Base-by-base conservation (phyloP, 2,888 invertebrate genomes). In the Synergus japonicus region DNA sequence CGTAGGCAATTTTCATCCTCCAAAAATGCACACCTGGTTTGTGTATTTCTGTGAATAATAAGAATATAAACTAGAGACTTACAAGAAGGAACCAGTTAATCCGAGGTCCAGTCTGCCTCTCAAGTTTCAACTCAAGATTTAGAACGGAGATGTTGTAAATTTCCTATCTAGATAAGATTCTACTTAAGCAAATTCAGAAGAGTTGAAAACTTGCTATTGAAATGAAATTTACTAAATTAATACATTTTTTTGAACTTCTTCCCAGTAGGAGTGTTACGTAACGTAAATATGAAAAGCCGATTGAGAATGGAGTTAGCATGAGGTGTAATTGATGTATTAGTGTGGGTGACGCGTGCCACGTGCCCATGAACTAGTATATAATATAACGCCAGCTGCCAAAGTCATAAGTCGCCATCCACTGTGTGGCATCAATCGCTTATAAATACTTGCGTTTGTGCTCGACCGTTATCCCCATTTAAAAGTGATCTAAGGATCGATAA, bases 331-430 rank as follows among this genome's bases (percentile, higher is more conserved):
- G 49, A 49, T 46, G 49, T 29, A 69, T 69, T 69, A 76, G 81
- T 80, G 85, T 79, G 84, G 85, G 84, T 84, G 84, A 83, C 84
- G 79, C 79, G 80, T 80, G 81, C 83, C 85, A 85, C 85, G 85
- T 85, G 84, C 82, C 79, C 58, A 29, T 29, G 29, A 29, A 29
- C 29, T 29, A 29, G 29, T 29, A 29, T 29, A 29, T 29, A 29
- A 29, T 29, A 29, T 49, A 69, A 49, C 15, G 76, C 82, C 84
- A 85, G 85, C 85, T 85, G 85, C 81, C 78, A 77, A 83, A 85
- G 84, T 85, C 84, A 84, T 83, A 84, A 82, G 82, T 81, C 81
- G 78, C 84, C 22, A 67, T 67, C 22, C 18, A 67, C 18, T 65
- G 43, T 67, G 67, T 67, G 67, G 44, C 67, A 67, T 67, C 67